phyloP scores from a whole-genome alignment of 2,113 vertebrate species.

The Charadrius vociferus region DNA sequence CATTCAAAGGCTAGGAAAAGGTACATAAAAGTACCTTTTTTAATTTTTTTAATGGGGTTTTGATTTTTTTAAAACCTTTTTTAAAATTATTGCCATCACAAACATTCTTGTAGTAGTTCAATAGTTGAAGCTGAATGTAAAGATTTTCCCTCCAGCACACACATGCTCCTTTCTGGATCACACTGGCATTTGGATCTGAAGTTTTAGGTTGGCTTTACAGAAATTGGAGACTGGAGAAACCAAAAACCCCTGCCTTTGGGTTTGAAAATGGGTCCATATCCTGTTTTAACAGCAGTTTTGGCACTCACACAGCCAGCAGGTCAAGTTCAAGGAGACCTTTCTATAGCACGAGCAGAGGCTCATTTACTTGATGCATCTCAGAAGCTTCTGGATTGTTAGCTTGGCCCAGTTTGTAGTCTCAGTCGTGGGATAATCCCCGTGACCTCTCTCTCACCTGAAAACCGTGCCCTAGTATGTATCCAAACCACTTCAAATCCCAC shows the following conservation, averaged over 20 bases:
- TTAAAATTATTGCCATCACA: background rate
- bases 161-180: fast-evolving
- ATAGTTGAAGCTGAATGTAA: background rate
- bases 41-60: background rate
- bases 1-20: background rate
- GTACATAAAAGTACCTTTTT: background rate
- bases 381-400: background rate
- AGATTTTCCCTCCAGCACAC: background rate
- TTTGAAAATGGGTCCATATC: background rate
- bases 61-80: background rate
- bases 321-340: constrained; percentile 19
- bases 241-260: background rate
- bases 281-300: background rate
- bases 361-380: background rate
- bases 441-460: background rate
- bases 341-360: background rate
- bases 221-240: background rate
- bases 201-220: background rate
- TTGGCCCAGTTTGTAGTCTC: constrained; percentile 1
- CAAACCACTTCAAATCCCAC: background rate
- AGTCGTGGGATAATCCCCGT: background rate
- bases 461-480: background rate
- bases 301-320: background rate
- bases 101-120: background rate
- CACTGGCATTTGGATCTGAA: background rate